Evolutionary conservation across 1,140 invertebrate species (phyloP).

Genomic region (Drosophila fuyamai): DNA sequence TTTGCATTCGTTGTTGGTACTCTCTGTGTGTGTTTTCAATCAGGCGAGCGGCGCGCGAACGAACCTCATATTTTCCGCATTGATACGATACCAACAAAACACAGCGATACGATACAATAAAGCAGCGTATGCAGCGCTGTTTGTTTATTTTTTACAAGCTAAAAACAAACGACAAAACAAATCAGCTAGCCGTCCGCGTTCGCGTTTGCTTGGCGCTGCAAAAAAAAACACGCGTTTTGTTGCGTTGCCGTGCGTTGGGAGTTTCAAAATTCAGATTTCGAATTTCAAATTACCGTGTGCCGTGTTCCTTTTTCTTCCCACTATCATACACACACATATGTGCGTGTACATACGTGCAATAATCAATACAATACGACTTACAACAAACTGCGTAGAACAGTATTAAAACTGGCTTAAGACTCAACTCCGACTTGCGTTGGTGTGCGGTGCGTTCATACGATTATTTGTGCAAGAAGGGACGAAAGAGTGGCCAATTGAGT

Average conservation of each 20-base stretch:
- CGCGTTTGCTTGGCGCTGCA: constrained; percentile 47
- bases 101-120: constrained; percentile 75
- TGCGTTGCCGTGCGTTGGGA: constrained; percentile 40
- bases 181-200: constrained; percentile 28
- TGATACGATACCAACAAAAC: constrained; percentile 80
- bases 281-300: constrained; percentile 47
- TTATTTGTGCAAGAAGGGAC: constrained; percentile 45
- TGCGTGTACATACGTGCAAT: constrained; percentile 54
- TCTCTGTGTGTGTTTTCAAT: constrained; percentile 84
- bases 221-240: too few species aligned
- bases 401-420: constrained; percentile 57
- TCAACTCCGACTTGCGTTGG: constrained; percentile 27
- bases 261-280: constrained; percentile 19
- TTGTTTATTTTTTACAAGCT: constrained; percentile 83
- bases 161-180: constrained; percentile 78
- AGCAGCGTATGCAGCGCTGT: constrained; percentile 72
- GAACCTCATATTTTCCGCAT: constrained; percentile 81
- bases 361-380: constrained; percentile 65
- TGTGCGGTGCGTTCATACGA: constrained; percentile 24
- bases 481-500: not conserved
- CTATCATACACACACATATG: constrained; percentile 33
- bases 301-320: constrained; percentile 17
- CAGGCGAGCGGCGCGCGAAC: constrained; percentile 82
- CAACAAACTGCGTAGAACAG: constrained; percentile 60
- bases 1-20: constrained; percentile 85